Evolutionary conservation across 2,888 invertebrate genomes (phyloP).

Genomic region (Cylloceria caligata): DNA sequence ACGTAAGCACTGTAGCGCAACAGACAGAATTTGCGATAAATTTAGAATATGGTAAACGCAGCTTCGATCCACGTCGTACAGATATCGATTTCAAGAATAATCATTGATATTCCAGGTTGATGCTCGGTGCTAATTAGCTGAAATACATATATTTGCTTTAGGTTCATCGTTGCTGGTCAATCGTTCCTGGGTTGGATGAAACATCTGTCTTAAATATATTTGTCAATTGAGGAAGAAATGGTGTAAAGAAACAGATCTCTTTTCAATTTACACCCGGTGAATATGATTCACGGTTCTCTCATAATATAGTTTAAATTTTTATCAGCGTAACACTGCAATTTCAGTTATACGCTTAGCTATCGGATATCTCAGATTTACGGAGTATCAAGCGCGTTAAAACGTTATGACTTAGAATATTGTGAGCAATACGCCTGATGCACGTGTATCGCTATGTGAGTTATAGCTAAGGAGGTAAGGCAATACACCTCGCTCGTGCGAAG

Average conservation of each 20-base stretch:
- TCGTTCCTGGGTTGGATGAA: not conserved
- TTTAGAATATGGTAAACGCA: not conserved
- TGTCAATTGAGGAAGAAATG: not conserved
- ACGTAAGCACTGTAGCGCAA: not conserved
- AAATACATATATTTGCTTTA: constrained; percentile 20
- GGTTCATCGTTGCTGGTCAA: not conserved
- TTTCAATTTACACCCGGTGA: no score
- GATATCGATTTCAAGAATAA: not conserved
- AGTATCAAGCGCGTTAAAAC: constrained; percentile 64
- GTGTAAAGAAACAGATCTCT: constrained; percentile 3
- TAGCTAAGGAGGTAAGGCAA: constrained; percentile 20
- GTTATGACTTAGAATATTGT: constrained; percentile 64
- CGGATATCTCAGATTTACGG: constrained; percentile 51
- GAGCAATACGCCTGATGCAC: constrained; percentile 24
- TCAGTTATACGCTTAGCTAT: not conserved
- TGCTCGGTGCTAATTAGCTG: not conserved
- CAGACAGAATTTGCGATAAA: constrained; percentile 17
- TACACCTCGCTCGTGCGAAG: constrained; percentile 26
- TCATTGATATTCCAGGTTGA: constrained; percentile 7
- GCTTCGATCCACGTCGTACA: not conserved
- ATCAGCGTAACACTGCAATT: not conserved
- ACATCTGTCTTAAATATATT: not conserved
- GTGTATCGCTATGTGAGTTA: constrained; percentile 62
- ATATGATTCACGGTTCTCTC: not conserved
- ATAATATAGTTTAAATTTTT: not conserved